Conservation (phyloP, 2,797 vertebrate genomes). For the Amblyopsis hoosieri region DNA sequence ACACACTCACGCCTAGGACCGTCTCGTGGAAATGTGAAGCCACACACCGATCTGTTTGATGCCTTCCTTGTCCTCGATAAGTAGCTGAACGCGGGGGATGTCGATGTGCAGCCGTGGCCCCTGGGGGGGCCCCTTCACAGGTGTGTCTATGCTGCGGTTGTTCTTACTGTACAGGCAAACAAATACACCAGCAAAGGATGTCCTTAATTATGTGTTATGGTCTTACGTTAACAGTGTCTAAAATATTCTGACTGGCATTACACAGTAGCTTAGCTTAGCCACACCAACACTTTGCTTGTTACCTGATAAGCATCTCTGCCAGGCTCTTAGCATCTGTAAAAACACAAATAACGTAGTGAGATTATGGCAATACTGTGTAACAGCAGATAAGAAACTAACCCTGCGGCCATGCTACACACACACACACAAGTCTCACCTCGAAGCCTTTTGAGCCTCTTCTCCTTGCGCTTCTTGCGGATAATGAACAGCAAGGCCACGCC, state of each 20-base stretch:
- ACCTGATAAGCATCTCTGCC: slow-evolving; percentile 99
- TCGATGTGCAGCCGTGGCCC: slow-evolving; percentile 96
- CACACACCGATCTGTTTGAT: slow-evolving; percentile 95
- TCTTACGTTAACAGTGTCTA: too few relatives aligned
- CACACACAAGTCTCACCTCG: slow-evolving; percentile 79
- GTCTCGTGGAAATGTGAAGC: neutral
- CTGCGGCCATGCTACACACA: neutral
- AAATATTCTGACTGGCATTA: too few relatives aligned
- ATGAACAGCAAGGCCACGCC: slow-evolving; percentile 94
- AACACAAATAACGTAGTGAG: slow-evolving; percentile 48
- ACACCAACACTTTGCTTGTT: slow-evolving; percentile 39
- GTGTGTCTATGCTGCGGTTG: slow-evolving; percentile 96
- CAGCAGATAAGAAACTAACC: slow-evolving; percentile 29
- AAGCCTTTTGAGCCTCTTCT: slow-evolving; percentile 94
- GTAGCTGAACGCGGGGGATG: slow-evolving; percentile 97
- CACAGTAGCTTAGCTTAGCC: neutral
- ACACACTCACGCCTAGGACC: neutral
- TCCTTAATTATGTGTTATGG: neutral
- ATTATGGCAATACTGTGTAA: slow-evolving; percentile 17
- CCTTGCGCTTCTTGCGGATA: slow-evolving; percentile 96
- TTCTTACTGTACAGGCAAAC: slow-evolving; percentile 87
- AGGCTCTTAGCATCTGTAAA: slow-evolving; percentile 95
- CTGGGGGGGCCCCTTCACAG: slow-evolving; percentile 95
- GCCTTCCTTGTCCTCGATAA: slow-evolving; percentile 98
- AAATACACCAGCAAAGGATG: slow-evolving; percentile 20